Evolutionary conservation across 2,888 invertebrate genomes (phyloP), one percentile per base, ranked within the genome.

Genomic region (Napeogenes sylphis): DNA sequence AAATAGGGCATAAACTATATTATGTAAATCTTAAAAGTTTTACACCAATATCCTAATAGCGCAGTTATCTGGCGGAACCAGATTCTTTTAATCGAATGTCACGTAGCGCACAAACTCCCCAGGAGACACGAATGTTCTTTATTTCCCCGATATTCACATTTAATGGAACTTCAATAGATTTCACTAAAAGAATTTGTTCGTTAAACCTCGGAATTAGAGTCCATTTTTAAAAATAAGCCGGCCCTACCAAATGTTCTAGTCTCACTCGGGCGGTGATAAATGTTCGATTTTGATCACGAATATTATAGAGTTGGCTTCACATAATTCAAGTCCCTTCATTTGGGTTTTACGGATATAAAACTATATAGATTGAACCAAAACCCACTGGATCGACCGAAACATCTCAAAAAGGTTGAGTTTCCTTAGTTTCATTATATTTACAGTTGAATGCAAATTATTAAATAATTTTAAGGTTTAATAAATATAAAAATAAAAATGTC

Each of bases 241-340:
- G 32, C 12, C 46, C n/a, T 45, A 56, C 45, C 56, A 42, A 59
- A 45, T 35, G 56, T n/a, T 59, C 53, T 57, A 57, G 46, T 42
- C 46, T 62, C 56, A 53, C 56, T 35, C 46, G 45, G 47, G 12
- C 14, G 14, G 47, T 62, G 62, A 65, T 57, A 65, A 65, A 65
- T 62, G 51, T 56, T 33, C 38, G 53, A n/a, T 61, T 61, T 45
- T 51, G 56, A 56, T 56, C 53, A 53, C 35, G n/a, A 30, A 60
- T 51, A 59, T 55, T 60, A 56, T 47, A n/a, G 56, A 38, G 51
- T 33, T 56, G 42, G 47, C 56, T 61, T 42, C 46, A 56, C 38
- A 47, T 51, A 61, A 47, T 56, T 55, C 47, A 30, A 51, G 51
- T 42, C 51, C 30, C 21, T 51, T 51, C 51, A 51, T 51, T 30